phyloP scores from a whole-genome alignment of 2,113 vertebrate species.

The Setophaga petechia region DNA sequence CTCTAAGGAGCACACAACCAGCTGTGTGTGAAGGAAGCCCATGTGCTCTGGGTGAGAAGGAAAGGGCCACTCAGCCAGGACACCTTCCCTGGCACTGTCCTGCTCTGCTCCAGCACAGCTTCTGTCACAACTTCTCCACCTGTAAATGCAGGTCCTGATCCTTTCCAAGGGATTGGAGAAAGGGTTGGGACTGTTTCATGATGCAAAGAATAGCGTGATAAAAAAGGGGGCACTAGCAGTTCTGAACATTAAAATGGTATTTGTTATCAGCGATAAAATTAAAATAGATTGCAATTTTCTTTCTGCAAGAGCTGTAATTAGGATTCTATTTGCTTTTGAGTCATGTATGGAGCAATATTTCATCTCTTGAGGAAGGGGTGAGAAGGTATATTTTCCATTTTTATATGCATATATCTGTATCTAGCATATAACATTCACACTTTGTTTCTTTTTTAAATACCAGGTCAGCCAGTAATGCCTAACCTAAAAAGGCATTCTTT shows the following conservation, averaged over 20 bases:
- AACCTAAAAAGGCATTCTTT: background rate
- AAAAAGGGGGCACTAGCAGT: background rate
- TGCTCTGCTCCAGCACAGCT: background rate
- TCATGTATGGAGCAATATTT: background rate
- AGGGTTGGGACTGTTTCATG: background rate
- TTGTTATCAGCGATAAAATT: background rate
- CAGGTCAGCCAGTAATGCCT: background rate
- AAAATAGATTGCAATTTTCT: background rate
- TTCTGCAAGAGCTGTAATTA: background rate
- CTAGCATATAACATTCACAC: background rate
- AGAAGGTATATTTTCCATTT: background rate
- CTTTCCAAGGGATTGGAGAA: background rate
- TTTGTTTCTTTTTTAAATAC: background rate
- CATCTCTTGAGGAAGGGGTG: background rate
- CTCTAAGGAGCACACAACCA: background rate
- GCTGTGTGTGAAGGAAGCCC: background rate
- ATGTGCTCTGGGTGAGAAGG: rapidly evolving
- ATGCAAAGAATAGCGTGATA: background rate
- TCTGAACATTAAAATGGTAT: background rate
- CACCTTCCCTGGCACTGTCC: background rate
- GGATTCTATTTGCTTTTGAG: background rate
- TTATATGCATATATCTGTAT: background rate
- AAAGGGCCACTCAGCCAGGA: background rate
- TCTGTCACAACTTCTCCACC: background rate
- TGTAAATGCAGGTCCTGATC: background rate